These are phyloP conservation scores for Sphaeramia orbicularis DNA, from an alignment of 2,797 vertebrate species.

Conservation along the genomic window DNA sequence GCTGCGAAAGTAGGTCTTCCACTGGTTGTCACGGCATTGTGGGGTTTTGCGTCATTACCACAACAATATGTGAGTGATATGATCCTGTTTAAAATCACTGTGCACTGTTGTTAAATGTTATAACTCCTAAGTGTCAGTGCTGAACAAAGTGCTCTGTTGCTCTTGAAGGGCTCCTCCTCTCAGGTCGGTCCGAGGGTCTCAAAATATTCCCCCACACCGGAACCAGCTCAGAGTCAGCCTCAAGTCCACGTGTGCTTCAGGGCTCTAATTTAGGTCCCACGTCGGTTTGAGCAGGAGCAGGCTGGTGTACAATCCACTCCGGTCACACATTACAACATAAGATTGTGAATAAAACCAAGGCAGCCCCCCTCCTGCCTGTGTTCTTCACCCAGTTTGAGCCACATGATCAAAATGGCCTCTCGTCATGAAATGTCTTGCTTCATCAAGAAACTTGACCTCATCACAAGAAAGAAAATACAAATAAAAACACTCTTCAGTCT, in stretches of 20 bases:
- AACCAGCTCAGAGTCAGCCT: slow-evolving; percentile 30
- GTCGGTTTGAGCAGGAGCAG: slow-evolving; percentile 62
- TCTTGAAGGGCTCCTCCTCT: slow-evolving; percentile 43
- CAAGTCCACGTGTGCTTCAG: slow-evolving; percentile 52
- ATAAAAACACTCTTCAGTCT: neutral
- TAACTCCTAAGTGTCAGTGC: slow-evolving; percentile 37
- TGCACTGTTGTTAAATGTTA: slow-evolving; percentile 30
- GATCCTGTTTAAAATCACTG: slow-evolving; percentile 1
- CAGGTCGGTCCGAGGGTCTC: slow-evolving; percentile 33
- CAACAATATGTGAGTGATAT: slow-evolving; percentile 12
- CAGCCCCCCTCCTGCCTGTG: slow-evolving; percentile 25
- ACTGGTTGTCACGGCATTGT: slow-evolving; percentile 27
- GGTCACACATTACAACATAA: slow-evolving; percentile 45
- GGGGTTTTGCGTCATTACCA: slow-evolving; percentile 18
- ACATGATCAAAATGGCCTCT: slow-evolving; percentile 36
- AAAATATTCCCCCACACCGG: slow-evolving; percentile 27
- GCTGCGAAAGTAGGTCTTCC: slow-evolving; percentile 35
- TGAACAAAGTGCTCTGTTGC: slow-evolving; percentile 71
- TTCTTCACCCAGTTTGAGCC: slow-evolving; percentile 48
- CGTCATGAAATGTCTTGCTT: slow-evolving; percentile 33
- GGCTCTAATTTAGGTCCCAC: slow-evolving; percentile 64
- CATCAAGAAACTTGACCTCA: slow-evolving; percentile 34
- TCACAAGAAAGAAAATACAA: slow-evolving; percentile 3
- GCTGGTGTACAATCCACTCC: slow-evolving; percentile 49
- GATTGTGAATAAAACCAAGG: slow-evolving; percentile 39